These are phyloP conservation scores for Oophaga sylvatica DNA, from an alignment of 2,797 vertebrate species.

Conservation along the genomic window DNA sequence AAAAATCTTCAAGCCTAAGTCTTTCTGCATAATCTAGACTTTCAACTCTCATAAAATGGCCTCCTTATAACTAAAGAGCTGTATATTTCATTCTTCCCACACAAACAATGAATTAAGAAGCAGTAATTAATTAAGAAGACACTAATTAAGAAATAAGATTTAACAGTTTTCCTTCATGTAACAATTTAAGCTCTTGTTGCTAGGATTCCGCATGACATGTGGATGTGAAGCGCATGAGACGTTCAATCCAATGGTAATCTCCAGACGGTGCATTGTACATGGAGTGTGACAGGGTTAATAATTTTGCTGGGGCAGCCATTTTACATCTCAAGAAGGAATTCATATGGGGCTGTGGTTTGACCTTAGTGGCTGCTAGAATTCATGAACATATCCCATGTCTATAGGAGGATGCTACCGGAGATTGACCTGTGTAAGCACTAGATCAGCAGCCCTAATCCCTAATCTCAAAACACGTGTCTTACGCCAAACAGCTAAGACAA, in stretches of 20 bases:
- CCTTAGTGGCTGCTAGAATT: not conserved
- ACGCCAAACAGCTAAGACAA: not conserved
- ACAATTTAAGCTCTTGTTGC: not conserved
- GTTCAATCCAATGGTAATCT: not conserved
- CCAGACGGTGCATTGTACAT: constrained; percentile 7
- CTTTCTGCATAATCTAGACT: not conserved
- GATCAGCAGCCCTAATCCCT: constrained; percentile 18
- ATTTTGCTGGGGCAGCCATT: constrained; percentile 4
- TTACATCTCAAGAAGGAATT: constrained; percentile 22
- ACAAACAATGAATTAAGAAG: not conserved
- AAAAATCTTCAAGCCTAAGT: not conserved
- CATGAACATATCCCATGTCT: constrained; percentile 3
- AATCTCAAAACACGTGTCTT: not conserved
- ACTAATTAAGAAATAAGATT: constrained; percentile 10
- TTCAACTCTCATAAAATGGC: not conserved
- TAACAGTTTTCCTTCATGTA: not conserved
- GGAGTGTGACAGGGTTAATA: constrained; percentile 39
- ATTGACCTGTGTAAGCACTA: constrained; percentile 5
- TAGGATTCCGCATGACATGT: not conserved
- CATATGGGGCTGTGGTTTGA: constrained; percentile 4
- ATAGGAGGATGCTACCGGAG: constrained; percentile 3
- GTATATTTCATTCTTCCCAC: not conserved
- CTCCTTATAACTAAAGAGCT: not conserved
- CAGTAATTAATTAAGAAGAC: not conserved
- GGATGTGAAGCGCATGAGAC: not conserved